Conservation (phyloP, 37 sponge, comb jelly and placozoan genomes). For the Cladorhizidae sp. region DNA sequence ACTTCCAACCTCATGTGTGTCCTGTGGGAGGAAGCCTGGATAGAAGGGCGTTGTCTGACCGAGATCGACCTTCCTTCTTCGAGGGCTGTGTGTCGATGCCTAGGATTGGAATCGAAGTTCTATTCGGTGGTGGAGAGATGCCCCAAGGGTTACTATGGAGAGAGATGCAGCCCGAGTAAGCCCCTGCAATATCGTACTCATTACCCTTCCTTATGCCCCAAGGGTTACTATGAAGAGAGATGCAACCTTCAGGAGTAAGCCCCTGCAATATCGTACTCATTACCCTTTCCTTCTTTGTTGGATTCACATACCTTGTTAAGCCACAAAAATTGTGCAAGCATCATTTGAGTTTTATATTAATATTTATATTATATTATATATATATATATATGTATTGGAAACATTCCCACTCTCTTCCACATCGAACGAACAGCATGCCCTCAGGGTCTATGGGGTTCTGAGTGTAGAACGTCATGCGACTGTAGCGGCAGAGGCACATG, state of each 20-base stretch:
- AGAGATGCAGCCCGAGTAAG: slow-evolving; percentile 4
- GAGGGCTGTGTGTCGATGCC: not conserved
- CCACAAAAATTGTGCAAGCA: too few relatives aligned
- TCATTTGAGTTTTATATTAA: not conserved
- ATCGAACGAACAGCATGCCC: slow-evolving; percentile 46
- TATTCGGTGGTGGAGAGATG: slow-evolving; percentile 53
- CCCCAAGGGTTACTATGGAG: slow-evolving; percentile 68
- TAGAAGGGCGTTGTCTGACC: slow-evolving; percentile 12
- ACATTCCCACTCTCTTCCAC: not conserved
- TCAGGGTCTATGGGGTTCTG: slow-evolving; percentile 62
- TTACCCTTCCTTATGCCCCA: too few relatives aligned
- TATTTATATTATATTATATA: not conserved
- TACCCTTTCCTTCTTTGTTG: too few relatives aligned
- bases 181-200: too few relatives aligned
- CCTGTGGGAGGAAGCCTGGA: slow-evolving; percentile 43
- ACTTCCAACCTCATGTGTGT: slow-evolving; percentile 24
- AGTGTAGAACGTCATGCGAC: slow-evolving; percentile 50
- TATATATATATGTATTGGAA: not conserved
- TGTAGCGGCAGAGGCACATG: slow-evolving; percentile 67
- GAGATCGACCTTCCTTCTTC: not conserved
- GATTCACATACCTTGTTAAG: too few relatives aligned
- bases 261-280: too few relatives aligned
- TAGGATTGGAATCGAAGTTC: not conserved
- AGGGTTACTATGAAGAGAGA: slow-evolving; percentile 62
- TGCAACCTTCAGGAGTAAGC: slow-evolving; percentile 13